Base-by-base conservation (phyloP, 2,888 invertebrate genomes). In the Gymnosoma rotundatum region DNA sequence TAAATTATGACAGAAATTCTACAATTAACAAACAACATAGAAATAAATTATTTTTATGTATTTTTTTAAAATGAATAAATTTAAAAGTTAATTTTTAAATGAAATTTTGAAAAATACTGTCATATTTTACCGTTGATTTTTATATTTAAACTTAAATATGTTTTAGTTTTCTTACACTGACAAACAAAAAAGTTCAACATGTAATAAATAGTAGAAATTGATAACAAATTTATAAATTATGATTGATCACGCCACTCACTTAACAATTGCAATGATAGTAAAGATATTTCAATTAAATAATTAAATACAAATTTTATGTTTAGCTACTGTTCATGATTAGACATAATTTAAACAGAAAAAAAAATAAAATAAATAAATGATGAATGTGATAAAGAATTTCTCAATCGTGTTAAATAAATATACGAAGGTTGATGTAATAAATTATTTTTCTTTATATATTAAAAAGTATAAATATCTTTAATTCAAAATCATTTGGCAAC, bases 281-380 rank as follows among this genome's bases (percentile, higher is more conserved):
- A 66, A 60, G 73, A 73, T 73, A 73, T 66, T 79, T 60, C 63
- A 73, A 79, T 79, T 73, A 79, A 73, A 52, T 73, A 73, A 73
- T 79, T 66, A 79, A 73, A 45, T 10, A 69, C 38, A 69, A 69
- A 58, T 72, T 72, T 14, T 16, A 54, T 69, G 60, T 52, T 61
- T 12, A 16, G 84, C 84, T 81, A 78, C 84, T 81, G 84, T 64
- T 74, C 64, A 84, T 84, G 80, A 83, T 83, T 69, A 84, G 80
- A 69, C 73, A 80, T 38, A 78, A 79, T 83, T 83, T 72, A 12
- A 36, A 45, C 36, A n/a, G 1, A 32, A 18, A 38, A 25, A 21
- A 18, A 38, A 66, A 36, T n/a, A 38, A 72, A 7, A 7, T 3
- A 42, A 2, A 25, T 63, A 25, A 54, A 48, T 38, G 61, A 52